Conservation (phyloP, 2,888 invertebrate species). For the Oligia strigilis region DNA sequence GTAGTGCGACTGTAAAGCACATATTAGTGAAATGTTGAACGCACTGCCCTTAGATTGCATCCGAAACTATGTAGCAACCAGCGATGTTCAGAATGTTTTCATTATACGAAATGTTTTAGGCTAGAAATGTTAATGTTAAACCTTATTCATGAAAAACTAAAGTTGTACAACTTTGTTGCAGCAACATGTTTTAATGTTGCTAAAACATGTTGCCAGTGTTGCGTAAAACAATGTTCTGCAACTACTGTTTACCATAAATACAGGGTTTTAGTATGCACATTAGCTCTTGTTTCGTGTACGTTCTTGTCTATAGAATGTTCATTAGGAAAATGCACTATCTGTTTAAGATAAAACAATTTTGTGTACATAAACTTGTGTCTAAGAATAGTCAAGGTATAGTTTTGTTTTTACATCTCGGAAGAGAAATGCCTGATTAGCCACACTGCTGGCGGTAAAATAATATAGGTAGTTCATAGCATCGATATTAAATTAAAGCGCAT, state of each 20-base stretch:
- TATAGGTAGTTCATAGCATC: not conserved
- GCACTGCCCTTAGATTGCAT: slow-evolving; percentile 74
- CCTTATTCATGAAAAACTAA: not conserved
- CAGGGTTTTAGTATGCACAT: slow-evolving; percentile 56
- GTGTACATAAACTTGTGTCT: slow-evolving; percentile 18
- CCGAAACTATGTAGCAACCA: slow-evolving; percentile 62
- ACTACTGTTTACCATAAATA: slow-evolving; percentile 28
- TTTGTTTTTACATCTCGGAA: slow-evolving; percentile 15
- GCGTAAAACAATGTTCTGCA: slow-evolving; percentile 5
- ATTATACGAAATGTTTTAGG: slow-evolving; percentile 42
- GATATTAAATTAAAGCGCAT: slow-evolving; percentile 24
- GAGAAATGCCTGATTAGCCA: slow-evolving; percentile 14
- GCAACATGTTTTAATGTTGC: slow-evolving; percentile 1
- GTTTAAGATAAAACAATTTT: slow-evolving; percentile 35
- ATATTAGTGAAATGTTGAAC: slow-evolving; percentile 72
- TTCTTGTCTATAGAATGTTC: slow-evolving; percentile 48
- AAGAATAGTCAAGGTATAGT: not conserved
- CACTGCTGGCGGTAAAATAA: not conserved
- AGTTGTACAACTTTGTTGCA: slow-evolving; percentile 17
- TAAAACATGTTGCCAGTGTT: slow-evolving; percentile 1
- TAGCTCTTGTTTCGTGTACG: slow-evolving; percentile 61
- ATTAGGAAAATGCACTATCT: slow-evolving; percentile 52
- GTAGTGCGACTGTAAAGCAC: slow-evolving; percentile 77
- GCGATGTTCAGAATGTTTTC: slow-evolving; percentile 57
- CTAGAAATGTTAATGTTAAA: slow-evolving; percentile 58